A percentile compares a stretch with the other conserved stretches of the same genome.
phyloP scores from a whole-genome alignment of 2,797 vertebrate species.

The Molossus alvarezi region DNA sequence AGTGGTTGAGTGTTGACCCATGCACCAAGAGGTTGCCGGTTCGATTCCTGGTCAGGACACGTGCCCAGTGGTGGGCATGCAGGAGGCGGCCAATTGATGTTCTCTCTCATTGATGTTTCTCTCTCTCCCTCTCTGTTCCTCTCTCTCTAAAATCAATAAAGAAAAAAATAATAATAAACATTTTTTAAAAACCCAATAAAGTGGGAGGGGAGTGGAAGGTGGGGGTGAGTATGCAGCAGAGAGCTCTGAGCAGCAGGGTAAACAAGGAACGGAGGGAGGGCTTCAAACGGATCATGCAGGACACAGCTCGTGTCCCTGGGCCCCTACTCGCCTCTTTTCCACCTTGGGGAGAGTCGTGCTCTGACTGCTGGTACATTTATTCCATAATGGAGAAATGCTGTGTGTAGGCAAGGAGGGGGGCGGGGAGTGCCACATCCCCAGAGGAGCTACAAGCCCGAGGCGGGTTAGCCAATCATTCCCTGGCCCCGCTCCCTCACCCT shows the following conservation, averaged over 20 bases:
- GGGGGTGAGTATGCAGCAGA: fast-evolving
- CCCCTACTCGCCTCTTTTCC: neutral
- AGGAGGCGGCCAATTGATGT: too few species aligned
- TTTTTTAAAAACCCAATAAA: neutral
- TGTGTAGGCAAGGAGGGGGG: neutral
- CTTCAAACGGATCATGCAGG: neutral
- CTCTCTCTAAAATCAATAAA: too few species aligned
- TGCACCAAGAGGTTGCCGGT: too few species aligned
- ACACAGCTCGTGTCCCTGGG: neutral
- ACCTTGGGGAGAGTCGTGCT: neutral
- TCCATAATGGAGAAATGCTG: neutral
- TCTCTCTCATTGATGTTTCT: too few species aligned
- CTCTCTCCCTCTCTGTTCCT: too few species aligned
- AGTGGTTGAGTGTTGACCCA: too few species aligned
- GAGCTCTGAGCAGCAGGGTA: neutral
- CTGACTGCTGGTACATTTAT: neutral
- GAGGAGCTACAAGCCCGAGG: neutral
- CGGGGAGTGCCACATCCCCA: neutral
- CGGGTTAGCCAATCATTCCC: neutral
- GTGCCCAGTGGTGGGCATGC: too few species aligned
- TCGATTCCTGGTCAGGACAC: too few species aligned
- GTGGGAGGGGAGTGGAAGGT: too few species aligned
- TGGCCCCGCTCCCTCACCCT: neutral
- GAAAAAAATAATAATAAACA: too few species aligned
- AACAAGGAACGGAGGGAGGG: fast-evolving